phyloP scores from a whole-genome alignment of 92 coral and sea anemone species.

The Paragorgia papillata region DNA sequence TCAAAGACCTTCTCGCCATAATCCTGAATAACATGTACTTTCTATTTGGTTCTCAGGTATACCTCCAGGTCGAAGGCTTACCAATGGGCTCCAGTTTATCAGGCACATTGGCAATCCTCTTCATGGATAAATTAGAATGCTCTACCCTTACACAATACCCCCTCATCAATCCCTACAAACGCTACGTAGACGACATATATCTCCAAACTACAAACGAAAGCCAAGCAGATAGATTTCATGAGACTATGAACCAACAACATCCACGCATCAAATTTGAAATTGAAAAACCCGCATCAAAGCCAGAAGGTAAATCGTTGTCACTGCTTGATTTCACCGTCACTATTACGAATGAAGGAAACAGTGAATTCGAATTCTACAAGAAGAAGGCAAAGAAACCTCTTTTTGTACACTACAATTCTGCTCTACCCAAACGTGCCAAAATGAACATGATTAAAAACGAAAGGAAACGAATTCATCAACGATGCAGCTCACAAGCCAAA shows the following conservation, averaged over 20 bases:
- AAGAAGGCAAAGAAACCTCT: slow-evolving; percentile 41
- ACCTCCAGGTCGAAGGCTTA: no score
- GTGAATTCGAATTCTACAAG: slow-evolving; percentile 26
- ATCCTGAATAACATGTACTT: background rate
- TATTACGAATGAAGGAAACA: slow-evolving; percentile 5
- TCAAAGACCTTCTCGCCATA: background rate
- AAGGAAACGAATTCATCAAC: slow-evolving; percentile 34
- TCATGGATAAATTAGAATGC: slow-evolving; percentile 47
- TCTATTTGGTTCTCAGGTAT: background rate
- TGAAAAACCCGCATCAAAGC: slow-evolving; percentile 14
- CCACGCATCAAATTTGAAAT: slow-evolving; percentile 42
- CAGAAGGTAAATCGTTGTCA: slow-evolving; percentile 33
- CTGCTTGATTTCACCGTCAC: slow-evolving; percentile 38
- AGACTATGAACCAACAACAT: slow-evolving; percentile 14
- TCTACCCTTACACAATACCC: slow-evolving; percentile 4
- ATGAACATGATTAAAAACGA: slow-evolving; percentile 47
- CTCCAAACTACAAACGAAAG: slow-evolving; percentile 27
- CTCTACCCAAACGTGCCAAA: slow-evolving; percentile 30
- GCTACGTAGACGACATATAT: slow-evolving; percentile 46
- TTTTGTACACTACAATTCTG: slow-evolving; percentile 26
- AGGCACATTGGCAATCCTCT: slow-evolving; percentile 45
- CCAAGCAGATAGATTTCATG: slow-evolving; percentile 13
- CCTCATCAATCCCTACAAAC: slow-evolving; percentile 27
- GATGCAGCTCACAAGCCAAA: slow-evolving; percentile 24
- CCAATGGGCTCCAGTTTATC: slow-evolving; percentile 52